These are phyloP conservation scores for Lycodopsis pacificus DNA, from an alignment of 2,797 vertebrate species.

Conservation along the genomic window DNA sequence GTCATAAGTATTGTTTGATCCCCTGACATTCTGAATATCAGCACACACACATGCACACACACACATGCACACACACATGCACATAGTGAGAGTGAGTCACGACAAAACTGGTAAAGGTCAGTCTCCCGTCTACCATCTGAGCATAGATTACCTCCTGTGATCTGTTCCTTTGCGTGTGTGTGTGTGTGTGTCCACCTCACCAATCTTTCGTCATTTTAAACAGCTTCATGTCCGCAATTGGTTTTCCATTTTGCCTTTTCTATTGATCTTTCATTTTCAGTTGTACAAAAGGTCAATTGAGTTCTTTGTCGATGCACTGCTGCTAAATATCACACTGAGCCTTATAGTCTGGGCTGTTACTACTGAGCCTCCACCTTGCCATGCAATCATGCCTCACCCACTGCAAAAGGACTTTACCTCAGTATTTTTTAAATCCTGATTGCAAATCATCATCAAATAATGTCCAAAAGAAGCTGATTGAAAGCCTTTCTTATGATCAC, in stretches of 20 bases:
- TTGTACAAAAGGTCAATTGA: slow-evolving; percentile 46
- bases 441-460: slow-evolving; percentile 17
- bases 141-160: slow-evolving; percentile 63
- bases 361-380: background rate
- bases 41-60: slow-evolving; percentile 2
- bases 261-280: slow-evolving; percentile 46
- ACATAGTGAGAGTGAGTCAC: slow-evolving; percentile 58
- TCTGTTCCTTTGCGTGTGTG: slow-evolving; percentile 35
- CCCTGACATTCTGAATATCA: slow-evolving; percentile 28
- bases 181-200: slow-evolving; percentile 19
- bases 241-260: slow-evolving; percentile 13
- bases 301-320: slow-evolving; percentile 2
- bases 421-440: slow-evolving; percentile 11
- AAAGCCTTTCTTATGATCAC: background rate
- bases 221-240: slow-evolving; percentile 23
- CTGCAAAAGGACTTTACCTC: background rate
- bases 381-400: slow-evolving; percentile 9
- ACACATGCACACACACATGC: slow-evolving; percentile 1
- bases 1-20: slow-evolving; percentile 38
- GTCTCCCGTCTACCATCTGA: slow-evolving; percentile 52
- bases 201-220: slow-evolving; percentile 43
- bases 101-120: slow-evolving; percentile 72
- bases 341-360: background rate
- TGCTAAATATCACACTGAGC: background rate
- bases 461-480: background rate